phyloP scores from a whole-genome alignment of 2,113 vertebrate species.

The Patagioenas fasciata region DNA sequence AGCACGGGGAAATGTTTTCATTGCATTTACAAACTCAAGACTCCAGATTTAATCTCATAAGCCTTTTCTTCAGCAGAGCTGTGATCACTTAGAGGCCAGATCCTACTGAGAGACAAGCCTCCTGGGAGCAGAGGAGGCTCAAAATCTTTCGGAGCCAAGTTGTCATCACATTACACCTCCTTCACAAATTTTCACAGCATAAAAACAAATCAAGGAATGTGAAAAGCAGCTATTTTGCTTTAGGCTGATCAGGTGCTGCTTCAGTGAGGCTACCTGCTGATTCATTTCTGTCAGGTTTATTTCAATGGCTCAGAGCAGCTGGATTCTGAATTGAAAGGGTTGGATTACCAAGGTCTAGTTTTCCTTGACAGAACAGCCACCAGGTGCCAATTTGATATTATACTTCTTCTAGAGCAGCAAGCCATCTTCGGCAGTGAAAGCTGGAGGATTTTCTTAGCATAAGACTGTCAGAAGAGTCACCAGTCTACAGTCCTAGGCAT shows the following conservation, averaged over 20 bases:
- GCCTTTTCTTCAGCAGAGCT: background rate
- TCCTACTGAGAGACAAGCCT: background rate
- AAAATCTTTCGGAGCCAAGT: background rate
- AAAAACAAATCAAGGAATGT: background rate
- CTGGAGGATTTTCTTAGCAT: background rate
- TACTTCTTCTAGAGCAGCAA: background rate
- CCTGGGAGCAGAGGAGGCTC: background rate
- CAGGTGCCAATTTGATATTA: background rate
- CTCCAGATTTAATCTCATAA: background rate
- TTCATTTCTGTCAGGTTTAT: background rate
- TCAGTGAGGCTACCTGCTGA: background rate
- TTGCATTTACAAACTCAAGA: background rate
- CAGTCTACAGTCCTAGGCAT: background rate
- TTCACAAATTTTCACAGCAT: background rate
- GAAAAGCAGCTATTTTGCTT: constrained; percentile 19
- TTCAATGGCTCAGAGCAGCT: background rate
- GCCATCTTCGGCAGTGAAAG: background rate
- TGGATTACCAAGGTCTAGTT: background rate
- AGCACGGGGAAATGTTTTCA: background rate
- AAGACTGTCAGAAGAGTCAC: background rate
- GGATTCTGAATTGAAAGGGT: background rate
- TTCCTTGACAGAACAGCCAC: background rate
- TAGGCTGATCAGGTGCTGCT: background rate
- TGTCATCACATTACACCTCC: background rate
- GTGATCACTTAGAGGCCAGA: background rate